Evolutionary conservation across 2,888 invertebrate species (phyloP).

Genomic region (Epinotia nisella): DNA sequence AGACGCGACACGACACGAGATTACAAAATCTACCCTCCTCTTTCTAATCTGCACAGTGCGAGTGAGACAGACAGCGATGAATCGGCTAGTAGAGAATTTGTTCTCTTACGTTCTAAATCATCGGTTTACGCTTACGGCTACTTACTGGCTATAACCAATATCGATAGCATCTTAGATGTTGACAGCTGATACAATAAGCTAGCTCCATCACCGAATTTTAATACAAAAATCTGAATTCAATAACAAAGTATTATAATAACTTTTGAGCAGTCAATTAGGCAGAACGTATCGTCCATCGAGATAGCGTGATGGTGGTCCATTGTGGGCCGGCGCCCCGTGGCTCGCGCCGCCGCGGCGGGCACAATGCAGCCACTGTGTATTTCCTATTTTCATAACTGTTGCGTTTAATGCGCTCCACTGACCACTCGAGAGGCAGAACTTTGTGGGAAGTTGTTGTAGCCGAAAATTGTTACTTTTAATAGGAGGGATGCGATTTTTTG

Average conservation of each 20-base stretch:
- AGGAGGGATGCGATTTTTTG: conserved; percentile 8
- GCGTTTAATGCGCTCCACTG: conserved; percentile 74
- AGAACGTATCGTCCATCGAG: conserved; percentile 82
- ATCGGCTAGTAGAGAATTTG: too few species aligned
- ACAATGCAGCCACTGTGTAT: conserved; percentile 73
- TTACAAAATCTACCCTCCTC: too few species aligned
- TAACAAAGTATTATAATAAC: conserved; percentile 80
- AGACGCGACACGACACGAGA: too few species aligned
- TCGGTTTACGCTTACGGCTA: neutral
- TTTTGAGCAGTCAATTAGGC: conserved; percentile 84
- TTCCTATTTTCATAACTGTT: conserved; percentile 79
- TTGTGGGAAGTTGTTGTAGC: conserved; percentile 74
- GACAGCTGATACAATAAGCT: conserved; percentile 46
- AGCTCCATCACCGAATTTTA: conserved; percentile 52
- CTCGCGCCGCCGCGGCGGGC: conserved; percentile 63
- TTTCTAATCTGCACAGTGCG: too few species aligned
- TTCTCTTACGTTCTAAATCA: neutral
- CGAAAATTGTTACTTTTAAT: conserved; percentile 46
- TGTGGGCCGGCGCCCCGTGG: conserved; percentile 73
- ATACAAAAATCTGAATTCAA: conserved; percentile 63
- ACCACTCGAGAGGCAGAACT: conserved; percentile 67
- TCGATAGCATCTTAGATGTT: conserved; percentile 52
- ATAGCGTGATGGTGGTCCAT: conserved; percentile 83
- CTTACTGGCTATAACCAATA: conserved; percentile 45
- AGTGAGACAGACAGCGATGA: too few species aligned